A percentile compares a stretch with the other conserved stretches of the same genome.
Conservation (phyloP, 2,888 invertebrate species). For the Drosophila buzzatii region DNA sequence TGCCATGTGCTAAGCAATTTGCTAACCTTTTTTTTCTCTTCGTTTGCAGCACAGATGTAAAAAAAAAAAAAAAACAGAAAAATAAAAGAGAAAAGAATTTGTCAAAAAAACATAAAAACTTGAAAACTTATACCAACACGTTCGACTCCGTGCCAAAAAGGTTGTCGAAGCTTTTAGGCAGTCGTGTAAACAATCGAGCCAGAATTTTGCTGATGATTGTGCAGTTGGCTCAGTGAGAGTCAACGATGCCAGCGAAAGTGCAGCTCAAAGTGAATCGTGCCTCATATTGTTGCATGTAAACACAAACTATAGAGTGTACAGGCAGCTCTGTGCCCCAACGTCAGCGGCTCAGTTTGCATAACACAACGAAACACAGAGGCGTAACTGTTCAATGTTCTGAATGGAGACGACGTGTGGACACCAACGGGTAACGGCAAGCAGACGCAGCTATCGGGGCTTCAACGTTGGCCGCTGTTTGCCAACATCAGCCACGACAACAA, state of each 20-base stretch:
- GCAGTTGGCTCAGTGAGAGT: conserved; percentile 32
- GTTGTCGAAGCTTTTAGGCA: conserved; percentile 26
- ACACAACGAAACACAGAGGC: conserved; percentile 26
- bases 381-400: conserved; percentile 50
- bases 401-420: conserved; percentile 61
- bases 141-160: conserved; percentile 24
- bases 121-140: conserved; percentile 26
- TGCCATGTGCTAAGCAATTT: conserved; percentile 2
- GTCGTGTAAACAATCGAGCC: conserved; percentile 46
- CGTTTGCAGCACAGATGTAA: conserved; percentile 45
- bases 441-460: conserved; percentile 38
- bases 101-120: neutral
- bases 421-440: conserved; percentile 43
- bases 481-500: conserved; percentile 54
- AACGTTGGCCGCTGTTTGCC: conserved; percentile 47
- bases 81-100: neutral
- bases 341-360: conserved; percentile 17
- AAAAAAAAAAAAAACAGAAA: neutral
- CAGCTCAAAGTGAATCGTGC: conserved; percentile 47
- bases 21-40: conserved; percentile 15
- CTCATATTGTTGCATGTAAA: conserved; percentile 39
- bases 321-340: neutral
- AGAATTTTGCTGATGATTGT: conserved; percentile 52
- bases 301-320: conserved; percentile 21
- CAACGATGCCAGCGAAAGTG: conserved; percentile 35